Conservation (phyloP, 1,140 invertebrate species). For the Leptinotarsa lineolata region DNA sequence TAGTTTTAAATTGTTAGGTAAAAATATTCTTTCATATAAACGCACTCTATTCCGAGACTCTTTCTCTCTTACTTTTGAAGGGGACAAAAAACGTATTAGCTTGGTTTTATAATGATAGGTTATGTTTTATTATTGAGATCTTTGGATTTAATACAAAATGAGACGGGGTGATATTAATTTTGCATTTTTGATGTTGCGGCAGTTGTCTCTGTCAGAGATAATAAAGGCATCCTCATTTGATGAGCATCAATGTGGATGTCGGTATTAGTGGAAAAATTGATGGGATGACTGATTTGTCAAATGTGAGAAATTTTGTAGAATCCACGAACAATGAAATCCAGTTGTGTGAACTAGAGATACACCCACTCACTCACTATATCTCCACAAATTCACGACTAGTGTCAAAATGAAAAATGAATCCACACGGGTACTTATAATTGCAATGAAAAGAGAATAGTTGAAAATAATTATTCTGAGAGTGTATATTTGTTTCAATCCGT, state of each 20-base stretch:
- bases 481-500: no score
- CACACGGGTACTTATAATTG: no score
- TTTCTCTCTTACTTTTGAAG: slow-evolving; percentile 30
- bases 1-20: slow-evolving; percentile 42
- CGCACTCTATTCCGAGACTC: slow-evolving; percentile 29
- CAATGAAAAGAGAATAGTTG: no score
- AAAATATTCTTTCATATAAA: slow-evolving; percentile 34
- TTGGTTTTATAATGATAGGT: slow-evolving; percentile 45
- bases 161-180: slow-evolving; percentile 43
- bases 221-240: slow-evolving; percentile 35
- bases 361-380: no score
- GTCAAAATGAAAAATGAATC: no score
- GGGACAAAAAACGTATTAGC: slow-evolving; percentile 37
- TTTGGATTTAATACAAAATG: slow-evolving; percentile 42
- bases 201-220: slow-evolving; percentile 42
- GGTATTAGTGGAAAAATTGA: slow-evolving; percentile 23
- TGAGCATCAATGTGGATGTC: slow-evolving; percentile 4
- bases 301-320: no score
- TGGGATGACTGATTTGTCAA: not conserved
- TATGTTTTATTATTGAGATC: slow-evolving; percentile 50
- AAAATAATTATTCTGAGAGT: no score
- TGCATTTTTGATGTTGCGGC: slow-evolving; percentile 36
- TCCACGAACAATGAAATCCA: no score
- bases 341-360: no score
- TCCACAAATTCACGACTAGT: no score